These are phyloP conservation scores for Xenentodon cancila DNA, from an alignment of 2,797 vertebrate genomes.

Conservation along the genomic window DNA sequence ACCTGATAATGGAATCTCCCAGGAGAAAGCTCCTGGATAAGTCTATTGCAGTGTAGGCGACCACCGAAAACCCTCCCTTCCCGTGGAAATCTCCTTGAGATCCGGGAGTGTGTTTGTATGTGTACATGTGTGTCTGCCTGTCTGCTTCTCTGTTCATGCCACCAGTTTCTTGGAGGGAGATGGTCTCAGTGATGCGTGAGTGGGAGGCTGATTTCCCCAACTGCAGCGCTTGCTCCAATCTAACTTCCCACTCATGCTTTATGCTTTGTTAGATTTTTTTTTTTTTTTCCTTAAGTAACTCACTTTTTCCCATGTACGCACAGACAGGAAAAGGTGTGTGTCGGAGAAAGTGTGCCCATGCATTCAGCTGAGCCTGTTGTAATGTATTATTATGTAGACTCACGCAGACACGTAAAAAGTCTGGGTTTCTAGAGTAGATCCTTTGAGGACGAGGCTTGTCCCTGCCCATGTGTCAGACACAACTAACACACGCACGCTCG, in stretches of 20 bases:
- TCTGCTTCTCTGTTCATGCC: constrained; percentile 71
- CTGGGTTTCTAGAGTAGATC: constrained; percentile 81
- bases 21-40: constrained; percentile 65
- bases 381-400: constrained; percentile 64
- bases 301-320: constrained; percentile 34
- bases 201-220: constrained; percentile 77
- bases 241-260: constrained; percentile 75
- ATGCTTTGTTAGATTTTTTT: constrained; percentile 72
- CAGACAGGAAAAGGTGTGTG: constrained; percentile 48
- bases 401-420: constrained; percentile 68
- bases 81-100: constrained; percentile 63
- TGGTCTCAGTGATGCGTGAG: constrained; percentile 73
- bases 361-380: constrained; percentile 41
- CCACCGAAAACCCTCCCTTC: constrained; percentile 28
- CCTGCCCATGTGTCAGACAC: constrained; percentile 64
- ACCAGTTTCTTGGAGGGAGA: constrained; percentile 71
- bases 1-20: constrained; percentile 68
- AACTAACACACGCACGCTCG: constrained; percentile 16
- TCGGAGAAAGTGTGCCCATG: constrained; percentile 12
- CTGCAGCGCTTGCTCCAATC: constrained; percentile 65
- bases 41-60: constrained; percentile 65
- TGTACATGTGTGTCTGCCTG: constrained; percentile 48
- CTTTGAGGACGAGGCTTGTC: constrained; percentile 68
- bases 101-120: constrained; percentile 42
- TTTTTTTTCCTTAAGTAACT: constrained; percentile 63